Conservation (phyloP, 2,888 invertebrate species). For the Amiota mariae region DNA sequence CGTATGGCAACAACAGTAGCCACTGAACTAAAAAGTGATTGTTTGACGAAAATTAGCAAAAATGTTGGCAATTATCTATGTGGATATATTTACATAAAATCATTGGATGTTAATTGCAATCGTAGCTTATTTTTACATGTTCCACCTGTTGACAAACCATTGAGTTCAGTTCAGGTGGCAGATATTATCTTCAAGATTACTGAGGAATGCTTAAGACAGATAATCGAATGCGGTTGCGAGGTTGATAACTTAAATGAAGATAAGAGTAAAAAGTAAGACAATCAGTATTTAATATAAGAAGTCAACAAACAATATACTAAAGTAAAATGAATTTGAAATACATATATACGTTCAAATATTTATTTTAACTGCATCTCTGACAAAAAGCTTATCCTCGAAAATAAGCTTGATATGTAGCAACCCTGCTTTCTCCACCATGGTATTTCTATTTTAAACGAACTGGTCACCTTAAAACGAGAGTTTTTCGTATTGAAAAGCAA, state of each 20-base stretch:
- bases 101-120: constrained; percentile 77
- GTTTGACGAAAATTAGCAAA: constrained; percentile 31
- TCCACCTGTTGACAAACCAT: constrained; percentile 79
- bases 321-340: background rate
- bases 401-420: no score
- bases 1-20: constrained; percentile 73
- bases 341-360: background rate
- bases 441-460: no score
- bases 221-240: constrained; percentile 43
- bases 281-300: background rate
- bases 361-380: no score
- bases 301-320: background rate
- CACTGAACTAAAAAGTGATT: constrained; percentile 31
- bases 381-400: no score
- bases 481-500: background rate
- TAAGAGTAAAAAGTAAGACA: background rate
- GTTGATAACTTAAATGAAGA: background rate
- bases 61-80: constrained; percentile 80
- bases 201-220: constrained; percentile 68
- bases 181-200: constrained; percentile 72
- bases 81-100: constrained; percentile 84
- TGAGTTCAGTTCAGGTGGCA: constrained; percentile 77
- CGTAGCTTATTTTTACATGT: constrained; percentile 85
- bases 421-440: no score
- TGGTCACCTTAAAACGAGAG: no score